Percentiles rank a stretch among this genome's conserved stretches.
phyloP scores from a whole-genome alignment of 2,797 vertebrate genomes.

The Gallinago nigripennis region DNA sequence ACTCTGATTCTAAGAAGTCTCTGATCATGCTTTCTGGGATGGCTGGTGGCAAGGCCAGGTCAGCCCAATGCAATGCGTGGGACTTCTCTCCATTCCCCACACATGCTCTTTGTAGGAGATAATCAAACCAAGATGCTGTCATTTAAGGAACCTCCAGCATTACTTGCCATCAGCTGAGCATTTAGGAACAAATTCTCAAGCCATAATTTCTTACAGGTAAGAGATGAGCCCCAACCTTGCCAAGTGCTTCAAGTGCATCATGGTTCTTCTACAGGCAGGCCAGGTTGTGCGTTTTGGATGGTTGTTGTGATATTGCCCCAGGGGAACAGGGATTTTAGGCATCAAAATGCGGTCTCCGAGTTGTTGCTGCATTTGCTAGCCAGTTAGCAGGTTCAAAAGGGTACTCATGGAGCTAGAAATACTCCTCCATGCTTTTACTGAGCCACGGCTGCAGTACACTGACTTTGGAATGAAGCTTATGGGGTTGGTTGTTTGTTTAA shows the following conservation, averaged over 20 bases:
- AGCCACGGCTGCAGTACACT: neutral
- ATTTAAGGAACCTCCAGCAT: neutral
- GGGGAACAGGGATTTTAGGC: neutral
- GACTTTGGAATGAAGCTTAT: neutral
- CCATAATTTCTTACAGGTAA: neutral
- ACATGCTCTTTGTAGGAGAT: neutral
- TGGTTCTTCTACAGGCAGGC: neutral
- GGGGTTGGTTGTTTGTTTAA: neutral
- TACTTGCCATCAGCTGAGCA: neutral
- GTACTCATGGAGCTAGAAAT: neutral
- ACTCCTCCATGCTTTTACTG: neutral
- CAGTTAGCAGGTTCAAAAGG: neutral
- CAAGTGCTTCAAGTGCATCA: neutral
- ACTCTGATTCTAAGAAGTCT: neutral
- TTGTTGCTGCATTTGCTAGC: neutral
- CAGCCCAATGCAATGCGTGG: neutral
- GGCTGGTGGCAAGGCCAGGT: neutral
- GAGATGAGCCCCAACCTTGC: neutral
- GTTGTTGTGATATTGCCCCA: neutral
- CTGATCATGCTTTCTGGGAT: neutral
- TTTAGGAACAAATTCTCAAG: neutral
- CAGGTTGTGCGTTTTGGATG: neutral
- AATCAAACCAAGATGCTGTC: neutral
- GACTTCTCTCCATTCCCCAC: neutral
- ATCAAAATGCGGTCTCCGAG: neutral